phyloP scores from a whole-genome alignment of 2,797 vertebrate species.

The Brotula barbata region DNA sequence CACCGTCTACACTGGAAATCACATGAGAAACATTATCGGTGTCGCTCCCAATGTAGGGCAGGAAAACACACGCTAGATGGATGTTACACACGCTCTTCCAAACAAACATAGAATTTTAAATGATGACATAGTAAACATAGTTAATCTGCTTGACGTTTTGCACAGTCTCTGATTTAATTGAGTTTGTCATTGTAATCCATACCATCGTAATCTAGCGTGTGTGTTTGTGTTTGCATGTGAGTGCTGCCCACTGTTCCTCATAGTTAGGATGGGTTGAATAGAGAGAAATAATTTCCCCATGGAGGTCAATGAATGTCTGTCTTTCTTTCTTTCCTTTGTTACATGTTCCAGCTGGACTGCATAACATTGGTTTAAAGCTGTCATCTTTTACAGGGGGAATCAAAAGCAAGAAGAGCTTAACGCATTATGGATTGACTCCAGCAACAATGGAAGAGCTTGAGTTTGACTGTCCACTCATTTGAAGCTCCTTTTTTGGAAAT shows the following conservation, averaged over 20 bases:
- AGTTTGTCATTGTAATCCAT: conserved; percentile 16
- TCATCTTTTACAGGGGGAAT: conserved; percentile 43
- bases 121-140: conserved; percentile 11
- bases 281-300: too few species aligned
- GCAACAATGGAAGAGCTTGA: conserved; percentile 26
- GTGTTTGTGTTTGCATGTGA: too few species aligned
- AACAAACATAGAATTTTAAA: background rate
- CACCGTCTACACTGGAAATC: background rate
- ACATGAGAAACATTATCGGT: background rate
- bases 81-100: background rate
- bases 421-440: conserved; percentile 32
- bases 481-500: conserved; percentile 6
- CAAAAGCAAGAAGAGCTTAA: background rate
- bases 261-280: too few species aligned
- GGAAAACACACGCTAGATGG: background rate
- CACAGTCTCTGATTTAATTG: conserved; percentile 49
- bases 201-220: too few species aligned
- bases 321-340: too few species aligned
- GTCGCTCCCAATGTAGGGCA: background rate
- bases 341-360: conserved; percentile 30
- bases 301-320: too few species aligned
- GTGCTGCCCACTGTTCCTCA: too few species aligned
- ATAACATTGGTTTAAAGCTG: conserved; percentile 34
- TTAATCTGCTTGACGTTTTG: conserved; percentile 53
- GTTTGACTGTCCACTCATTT: conserved; percentile 27